Conservation (phyloP, 2,888 invertebrate genomes). For the Xylota sylvarum region DNA sequence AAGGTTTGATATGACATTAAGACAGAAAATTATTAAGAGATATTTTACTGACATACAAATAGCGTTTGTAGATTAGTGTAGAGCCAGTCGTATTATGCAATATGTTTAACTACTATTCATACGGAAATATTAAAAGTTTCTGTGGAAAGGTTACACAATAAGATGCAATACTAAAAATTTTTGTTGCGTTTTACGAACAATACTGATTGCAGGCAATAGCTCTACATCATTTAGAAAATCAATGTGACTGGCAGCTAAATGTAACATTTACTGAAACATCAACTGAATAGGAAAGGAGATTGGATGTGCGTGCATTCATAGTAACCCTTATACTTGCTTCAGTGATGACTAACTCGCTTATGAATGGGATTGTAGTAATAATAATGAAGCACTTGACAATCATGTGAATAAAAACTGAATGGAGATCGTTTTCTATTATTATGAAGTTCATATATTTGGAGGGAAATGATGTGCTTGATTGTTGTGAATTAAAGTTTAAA, state of each 20-base stretch:
- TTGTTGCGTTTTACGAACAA: slow-evolving; percentile 31
- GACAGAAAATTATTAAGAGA: slow-evolving; percentile 23
- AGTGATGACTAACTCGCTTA: slow-evolving; percentile 22
- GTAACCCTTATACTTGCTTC: slow-evolving; percentile 15
- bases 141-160: slow-evolving; percentile 54
- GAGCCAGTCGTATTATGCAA: slow-evolving; percentile 38
- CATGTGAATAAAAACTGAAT: slow-evolving; percentile 31
- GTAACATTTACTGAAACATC: slow-evolving; percentile 25
- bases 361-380: slow-evolving; percentile 28
- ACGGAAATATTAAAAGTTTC: slow-evolving; percentile 27
- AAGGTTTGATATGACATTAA: slow-evolving; percentile 32
- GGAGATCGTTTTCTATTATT: slow-evolving; percentile 14
- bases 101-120: slow-evolving; percentile 1
- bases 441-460: not conserved
- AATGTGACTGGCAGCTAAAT: slow-evolving; percentile 37
- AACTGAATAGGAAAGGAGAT: not conserved
- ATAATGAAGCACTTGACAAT: slow-evolving; percentile 9
- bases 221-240: slow-evolving; percentile 59
- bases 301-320: slow-evolving; percentile 44
- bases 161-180: slow-evolving; percentile 7
- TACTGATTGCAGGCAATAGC: slow-evolving; percentile 26
- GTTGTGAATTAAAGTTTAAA: slow-evolving; percentile 4
- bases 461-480: slow-evolving; percentile 1
- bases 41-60: slow-evolving; percentile 32
- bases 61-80: slow-evolving; percentile 35